These are phyloP conservation scores for Pardosa pseudoannulata DNA, from an alignment of 2,888 invertebrate genomes.

Conservation along the genomic window DNA sequence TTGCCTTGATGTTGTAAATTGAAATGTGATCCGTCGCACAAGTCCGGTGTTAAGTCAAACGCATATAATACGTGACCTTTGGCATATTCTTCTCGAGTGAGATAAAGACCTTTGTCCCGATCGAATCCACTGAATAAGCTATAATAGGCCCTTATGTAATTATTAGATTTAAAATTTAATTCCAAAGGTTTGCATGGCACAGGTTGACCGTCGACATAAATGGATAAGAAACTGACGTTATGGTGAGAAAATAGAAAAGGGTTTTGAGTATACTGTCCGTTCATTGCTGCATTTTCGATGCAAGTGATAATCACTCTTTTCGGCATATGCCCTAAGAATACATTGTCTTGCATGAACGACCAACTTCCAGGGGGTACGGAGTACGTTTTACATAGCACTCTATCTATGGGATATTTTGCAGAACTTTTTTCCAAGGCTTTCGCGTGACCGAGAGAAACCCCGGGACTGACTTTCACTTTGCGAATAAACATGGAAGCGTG, in stretches of 20 bases:
- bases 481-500: conserved; percentile 69
- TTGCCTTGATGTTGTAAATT: conserved; percentile 25
- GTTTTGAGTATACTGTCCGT: conserved; percentile 72
- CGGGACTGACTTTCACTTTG: conserved; percentile 72
- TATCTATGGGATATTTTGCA: background rate
- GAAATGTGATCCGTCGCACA: background rate
- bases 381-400: background rate
- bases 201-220: conserved; percentile 74
- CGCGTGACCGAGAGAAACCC: conserved; percentile 74
- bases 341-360: conserved; percentile 21
- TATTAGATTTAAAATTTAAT: conserved; percentile 16
- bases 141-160: conserved; percentile 74
- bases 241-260: conserved; percentile 74
- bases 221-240: conserved; percentile 68
- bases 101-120: conserved; percentile 73
- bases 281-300: conserved; percentile 72
- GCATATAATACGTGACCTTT: background rate
- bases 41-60: background rate
- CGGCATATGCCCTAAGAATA: background rate
- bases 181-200: conserved; percentile 71
- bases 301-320: conserved; percentile 74
- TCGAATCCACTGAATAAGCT: conserved; percentile 74
- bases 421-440: conserved; percentile 33
- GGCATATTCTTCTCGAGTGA: background rate
- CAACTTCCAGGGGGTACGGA: background rate